Evolutionary conservation across 2,113 vertebrate species (phyloP), one percentile per base, ranked within the genome.

Genomic region (Poicephalus gulielmi): DNA sequence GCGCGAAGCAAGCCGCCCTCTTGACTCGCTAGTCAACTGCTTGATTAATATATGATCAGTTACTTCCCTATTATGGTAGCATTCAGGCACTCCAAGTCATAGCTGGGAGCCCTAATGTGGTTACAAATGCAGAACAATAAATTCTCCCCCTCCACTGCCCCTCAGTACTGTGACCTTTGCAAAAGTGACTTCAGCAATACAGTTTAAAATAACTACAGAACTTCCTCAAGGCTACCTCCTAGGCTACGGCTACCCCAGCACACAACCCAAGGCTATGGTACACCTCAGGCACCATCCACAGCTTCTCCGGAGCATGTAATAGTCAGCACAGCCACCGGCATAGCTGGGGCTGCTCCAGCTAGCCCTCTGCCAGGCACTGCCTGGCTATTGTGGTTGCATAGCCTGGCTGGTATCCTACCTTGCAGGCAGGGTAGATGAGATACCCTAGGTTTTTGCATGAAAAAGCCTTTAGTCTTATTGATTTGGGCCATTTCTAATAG

Each of bases 1-100:
- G 62, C 7, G 1, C 27, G 69, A 82, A 93, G 52, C 43, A 79
- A 92, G 71, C 86, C 6, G 3, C 62, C 66, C 83, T 93, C 80
- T 87, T 37, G 76, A 70, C 80, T 95, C 2, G 0, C 92, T 86
- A 69, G 66, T 86, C 88, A 39, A 52, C 57, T 41, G 52, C 77
- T 94, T 94, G 91, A 96, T 96, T 95, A 96, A 96, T 96, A 95
- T 62, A 89, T 89, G 81, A 95, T 91, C 62, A 70, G 57, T 73
- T 62, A 69, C 83, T 89, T 91, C 75, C 95, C 96, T 97, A 96
- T 95, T 95, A 96, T 82, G 92, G 92, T 79, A 96, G 88, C 84
- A 76, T 25, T 62, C 74, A 73, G 66, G 69, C 23, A 0, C 92
- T 94, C 31, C 41, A 39, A 76, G 83, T n/a, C 57, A 15, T 22